Conservation (phyloP, 2,797 vertebrate genomes). For the Heterohyrax brucei region DNA sequence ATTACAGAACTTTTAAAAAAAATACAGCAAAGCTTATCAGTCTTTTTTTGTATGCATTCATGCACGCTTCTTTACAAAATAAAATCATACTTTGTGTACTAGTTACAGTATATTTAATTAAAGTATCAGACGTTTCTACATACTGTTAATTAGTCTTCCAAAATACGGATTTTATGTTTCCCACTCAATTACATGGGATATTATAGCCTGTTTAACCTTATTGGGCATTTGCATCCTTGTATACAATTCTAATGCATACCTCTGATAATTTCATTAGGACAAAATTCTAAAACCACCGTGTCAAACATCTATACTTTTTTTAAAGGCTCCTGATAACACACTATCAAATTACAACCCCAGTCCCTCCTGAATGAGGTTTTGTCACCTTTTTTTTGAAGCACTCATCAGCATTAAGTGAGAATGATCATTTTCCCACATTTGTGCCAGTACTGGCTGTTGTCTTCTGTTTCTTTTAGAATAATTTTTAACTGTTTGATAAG, state of each 20-base stretch:
- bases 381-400: background rate
- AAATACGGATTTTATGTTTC: conserved; percentile 35
- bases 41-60: background rate
- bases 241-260: background rate
- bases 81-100: background rate
- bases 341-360: background rate
- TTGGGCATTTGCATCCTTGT: background rate
- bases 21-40: background rate
- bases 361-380: background rate
- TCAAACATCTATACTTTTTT: background rate
- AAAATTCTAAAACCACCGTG: background rate
- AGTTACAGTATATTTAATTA: background rate
- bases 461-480: conserved; percentile 22
- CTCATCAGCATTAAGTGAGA: background rate
- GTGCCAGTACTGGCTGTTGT: background rate
- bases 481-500: background rate
- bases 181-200: background rate
- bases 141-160: conserved; percentile 53
- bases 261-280: conserved; percentile 26
- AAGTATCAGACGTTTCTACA: background rate
- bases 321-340: background rate
- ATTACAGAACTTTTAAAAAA: conserved; percentile 13
- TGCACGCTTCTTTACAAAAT: background rate
- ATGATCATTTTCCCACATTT: background rate
- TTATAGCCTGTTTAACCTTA: conserved; percentile 22